Conservation (phyloP, 2,113 vertebrate species). For the Alethe diademata region DNA sequence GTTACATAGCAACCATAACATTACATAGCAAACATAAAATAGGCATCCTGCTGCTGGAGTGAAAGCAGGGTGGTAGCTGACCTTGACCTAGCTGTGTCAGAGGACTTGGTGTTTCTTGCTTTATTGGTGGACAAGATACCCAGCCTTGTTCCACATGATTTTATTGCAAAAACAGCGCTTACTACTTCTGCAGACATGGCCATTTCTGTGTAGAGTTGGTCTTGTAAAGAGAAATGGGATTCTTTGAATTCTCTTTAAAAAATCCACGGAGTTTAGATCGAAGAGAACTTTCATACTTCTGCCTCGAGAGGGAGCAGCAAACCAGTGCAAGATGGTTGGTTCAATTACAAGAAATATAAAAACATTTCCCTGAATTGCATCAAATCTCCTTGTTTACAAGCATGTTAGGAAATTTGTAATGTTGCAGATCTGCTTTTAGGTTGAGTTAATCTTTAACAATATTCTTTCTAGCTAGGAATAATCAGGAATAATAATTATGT, state of each 20-base stretch:
- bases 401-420: background rate
- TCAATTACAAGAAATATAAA: background rate
- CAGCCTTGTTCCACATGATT: background rate
- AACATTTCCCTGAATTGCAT: background rate
- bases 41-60: background rate
- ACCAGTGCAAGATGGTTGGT: background rate
- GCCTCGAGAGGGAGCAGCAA: conserved; percentile 43
- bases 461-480: background rate
- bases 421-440: background rate
- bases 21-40: background rate
- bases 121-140: background rate
- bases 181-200: accelerated
- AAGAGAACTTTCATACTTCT: background rate
- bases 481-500: background rate
- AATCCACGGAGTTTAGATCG: accelerated
- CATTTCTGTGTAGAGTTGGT: background rate
- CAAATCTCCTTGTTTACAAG: background rate
- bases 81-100: background rate
- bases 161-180: background rate
- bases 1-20: background rate
- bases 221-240: background rate
- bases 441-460: background rate
- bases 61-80: background rate
- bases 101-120: accelerated
- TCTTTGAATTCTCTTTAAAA: background rate